Evolutionary conservation across 2,113 vertebrate species (phyloP), one percentile per base, ranked within the genome.

Genomic region (Sinosuthora webbiana): DNA sequence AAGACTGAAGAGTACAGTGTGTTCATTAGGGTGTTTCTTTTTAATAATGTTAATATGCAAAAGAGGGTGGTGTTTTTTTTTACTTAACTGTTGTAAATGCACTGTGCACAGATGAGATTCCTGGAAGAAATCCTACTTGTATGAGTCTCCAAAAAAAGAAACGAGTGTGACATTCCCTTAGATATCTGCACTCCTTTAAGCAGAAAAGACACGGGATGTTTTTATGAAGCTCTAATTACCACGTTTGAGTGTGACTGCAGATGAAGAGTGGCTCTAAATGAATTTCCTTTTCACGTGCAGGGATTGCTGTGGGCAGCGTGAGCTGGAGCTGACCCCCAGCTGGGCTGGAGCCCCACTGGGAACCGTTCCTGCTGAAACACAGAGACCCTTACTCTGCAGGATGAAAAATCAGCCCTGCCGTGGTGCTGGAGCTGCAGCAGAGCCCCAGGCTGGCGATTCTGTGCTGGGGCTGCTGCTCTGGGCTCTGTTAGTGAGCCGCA

Each of bases 401-500:
- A 49, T 49, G 15, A 10, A 0, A 23, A 4, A 4, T 4, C 25
- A 12, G 52, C 4, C 1, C 35, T 9, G 35, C 27, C 1, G 0
- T 7, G 17, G 13, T 12, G 53, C 31, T 1, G 12, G 47, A 14
- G 69, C 64, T 21, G 27, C 57, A 64, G 76, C 57, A 60, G 56
- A 62, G 56, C 56, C 35, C 0, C 0, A 15, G 59, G 31, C 33
- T 63, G 64, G 0, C 4, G 5, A 0, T 24, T 24, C 1, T 5
- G 52, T 12, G 69, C 68, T 31, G 8, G 6, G 30, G 59, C 44
- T 47, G 68, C 44, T 52, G 76, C 1, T 27, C 2, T 13, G 41
- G 7, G 80, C 65, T 27, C 10, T 6, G 0, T 6, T 1, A 2
- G 18, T 0, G 27, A n/a, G 15, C 9, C 4, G 2, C 21, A 0